These are phyloP conservation scores for Simalia tracyae DNA, from an alignment of 2,797 vertebrate genomes.

Conservation along the genomic window DNA sequence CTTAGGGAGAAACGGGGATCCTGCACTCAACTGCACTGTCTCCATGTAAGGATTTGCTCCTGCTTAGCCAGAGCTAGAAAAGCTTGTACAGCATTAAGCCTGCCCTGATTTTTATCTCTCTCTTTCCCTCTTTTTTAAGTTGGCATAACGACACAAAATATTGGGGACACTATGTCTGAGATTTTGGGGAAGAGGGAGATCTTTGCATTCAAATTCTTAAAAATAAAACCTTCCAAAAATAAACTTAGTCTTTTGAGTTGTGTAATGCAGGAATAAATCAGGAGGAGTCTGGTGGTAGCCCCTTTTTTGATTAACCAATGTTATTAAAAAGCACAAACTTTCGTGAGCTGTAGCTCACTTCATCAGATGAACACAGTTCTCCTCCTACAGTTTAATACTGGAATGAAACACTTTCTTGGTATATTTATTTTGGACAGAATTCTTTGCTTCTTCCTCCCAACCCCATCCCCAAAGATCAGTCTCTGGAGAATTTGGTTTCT, in stretches of 20 bases:
- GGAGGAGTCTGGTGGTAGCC: background rate
- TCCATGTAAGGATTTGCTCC: background rate
- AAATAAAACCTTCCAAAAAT: background rate
- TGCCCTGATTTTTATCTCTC: background rate
- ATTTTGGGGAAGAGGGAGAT: background rate
- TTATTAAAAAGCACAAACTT: background rate
- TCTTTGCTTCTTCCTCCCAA: background rate
- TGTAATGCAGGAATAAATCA: background rate
- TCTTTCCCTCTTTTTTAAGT: background rate
- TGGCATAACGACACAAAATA: background rate
- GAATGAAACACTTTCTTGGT: background rate
- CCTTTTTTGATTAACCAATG: background rate
- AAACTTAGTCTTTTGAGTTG: background rate
- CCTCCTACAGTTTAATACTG: background rate
- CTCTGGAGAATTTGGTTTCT: background rate
- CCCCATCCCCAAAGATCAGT: background rate
- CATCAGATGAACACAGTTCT: background rate
- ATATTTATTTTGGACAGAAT: background rate
- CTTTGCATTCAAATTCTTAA: background rate
- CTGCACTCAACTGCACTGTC: background rate
- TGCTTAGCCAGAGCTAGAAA: background rate
- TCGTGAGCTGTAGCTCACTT: background rate
- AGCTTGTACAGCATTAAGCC: background rate
- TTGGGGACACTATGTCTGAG: background rate
- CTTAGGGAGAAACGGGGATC: background rate